A percentile compares a stretch with the other conserved stretches of the same genome.
These are phyloP conservation scores for Panorpa germanica DNA, from an alignment of 2,888 invertebrate species.

Conservation along the genomic window DNA sequence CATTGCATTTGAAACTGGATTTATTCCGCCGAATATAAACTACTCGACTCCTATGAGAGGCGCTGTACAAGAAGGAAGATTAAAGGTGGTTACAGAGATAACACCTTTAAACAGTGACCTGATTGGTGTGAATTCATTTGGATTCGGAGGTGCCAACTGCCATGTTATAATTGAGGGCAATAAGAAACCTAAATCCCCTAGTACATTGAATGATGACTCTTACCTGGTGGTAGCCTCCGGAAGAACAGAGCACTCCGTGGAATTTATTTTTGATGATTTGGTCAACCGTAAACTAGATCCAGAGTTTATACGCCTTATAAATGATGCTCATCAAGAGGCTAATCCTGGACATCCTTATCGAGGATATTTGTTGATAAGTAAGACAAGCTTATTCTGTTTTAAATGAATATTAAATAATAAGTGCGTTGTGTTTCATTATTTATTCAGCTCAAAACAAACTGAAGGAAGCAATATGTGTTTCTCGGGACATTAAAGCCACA, in stretches of 20 bases:
- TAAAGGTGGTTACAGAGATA: conserved; percentile 35
- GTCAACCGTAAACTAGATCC: conserved; percentile 31
- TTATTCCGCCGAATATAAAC: conserved; percentile 54
- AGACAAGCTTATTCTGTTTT: too few relatives aligned
- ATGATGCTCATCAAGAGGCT: conserved; percentile 29
- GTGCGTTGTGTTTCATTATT: too few relatives aligned
- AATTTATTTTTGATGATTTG: conserved; percentile 35
- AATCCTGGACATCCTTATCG: conserved; percentile 43
- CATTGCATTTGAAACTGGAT: conserved; percentile 44
- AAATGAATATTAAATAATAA: too few relatives aligned
- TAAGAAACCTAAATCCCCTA: conserved; percentile 34
- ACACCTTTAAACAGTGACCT: conserved; percentile 32
- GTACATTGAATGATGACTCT: too few relatives aligned
- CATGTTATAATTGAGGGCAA: conserved; percentile 44
- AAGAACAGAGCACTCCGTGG: conserved; percentile 51
- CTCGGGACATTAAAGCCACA: too few relatives aligned
- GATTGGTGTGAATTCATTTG: conserved; percentile 25
- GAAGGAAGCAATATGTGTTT: too few relatives aligned
- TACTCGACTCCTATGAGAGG: conserved; percentile 40
- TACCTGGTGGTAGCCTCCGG: conserved; percentile 51
- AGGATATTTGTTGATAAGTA: conserved; percentile 50
- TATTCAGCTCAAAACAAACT: too few relatives aligned
- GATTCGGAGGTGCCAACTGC: conserved; percentile 69
- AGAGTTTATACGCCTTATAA: conserved; percentile 31
- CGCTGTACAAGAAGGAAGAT: conserved; percentile 29